Evolutionary conservation across 1,140 invertebrate genomes (phyloP), one percentile per base, ranked within the genome.

Genomic region (Aphelenchoides avenae): DNA sequence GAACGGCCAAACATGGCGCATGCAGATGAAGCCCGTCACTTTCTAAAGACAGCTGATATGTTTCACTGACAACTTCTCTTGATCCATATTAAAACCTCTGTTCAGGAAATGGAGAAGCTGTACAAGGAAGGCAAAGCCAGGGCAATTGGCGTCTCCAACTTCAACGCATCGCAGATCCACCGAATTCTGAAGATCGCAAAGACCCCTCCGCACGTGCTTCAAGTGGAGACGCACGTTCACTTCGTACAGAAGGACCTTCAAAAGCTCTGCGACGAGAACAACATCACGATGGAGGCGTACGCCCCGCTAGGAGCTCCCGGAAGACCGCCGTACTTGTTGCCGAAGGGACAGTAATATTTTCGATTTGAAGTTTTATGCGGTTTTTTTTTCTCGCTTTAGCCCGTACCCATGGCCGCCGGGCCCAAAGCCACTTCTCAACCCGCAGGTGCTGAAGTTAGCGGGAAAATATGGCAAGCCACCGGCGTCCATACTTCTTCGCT

Each of bases 31-130:
- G n/a, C n/a, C n/a, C n/a, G n/a, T n/a, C n/a, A n/a, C n/a, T n/a
- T n/a, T n/a, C n/a, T n/a, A n/a, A n/a, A n/a, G n/a, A n/a, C n/a
- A n/a, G n/a, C n/a, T n/a, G n/a, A n/a, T n/a, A n/a, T 6, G 20
- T 7, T 22, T 11, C 5, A 27, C 9, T 52, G 26, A n/a, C n/a
- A n/a, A n/a, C n/a, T n/a, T n/a, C 77, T 91, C 87, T 69, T 64
- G 90, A n/a, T 89, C 91, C 65, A 90, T 90, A n/a, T n/a, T n/a
- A n/a, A n/a, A n/a, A n/a, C n/a, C n/a, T n/a, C n/a, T n/a, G n/a
- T n/a, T n/a, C n/a, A n/a, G n/a, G n/a, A n/a, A n/a, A n/a, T 0
- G 96, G 90, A 89, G 85, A 79, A 62, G 81, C 80, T 65, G 26
- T 75, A 78, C 89, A 83, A 29, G 83, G 94, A 84, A 91, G 93